Evolutionary conservation across 2,888 invertebrate species (phyloP).

Genomic region (Panopea generosa): DNA sequence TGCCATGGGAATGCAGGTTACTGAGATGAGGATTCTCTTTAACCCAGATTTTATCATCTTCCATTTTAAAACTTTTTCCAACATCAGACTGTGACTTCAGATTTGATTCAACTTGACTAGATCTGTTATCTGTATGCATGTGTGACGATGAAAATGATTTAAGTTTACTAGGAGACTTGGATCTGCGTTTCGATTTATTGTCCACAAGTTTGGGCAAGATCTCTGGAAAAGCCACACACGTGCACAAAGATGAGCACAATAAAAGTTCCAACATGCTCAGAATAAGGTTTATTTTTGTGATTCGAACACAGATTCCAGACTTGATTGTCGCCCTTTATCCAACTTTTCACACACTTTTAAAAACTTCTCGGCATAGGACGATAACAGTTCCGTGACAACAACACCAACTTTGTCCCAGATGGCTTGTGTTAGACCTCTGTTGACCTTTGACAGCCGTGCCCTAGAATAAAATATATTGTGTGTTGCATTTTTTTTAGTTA

Average conservation of each 20-base stretch:
- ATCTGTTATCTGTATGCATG: conserved; percentile 13
- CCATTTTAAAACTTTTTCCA: conserved; percentile 24
- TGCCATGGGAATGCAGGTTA: conserved; percentile 8
- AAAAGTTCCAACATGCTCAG: conserved; percentile 56
- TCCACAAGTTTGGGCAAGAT: conserved; percentile 44
- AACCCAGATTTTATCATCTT: conserved; percentile 55
- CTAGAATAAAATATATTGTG: conserved; percentile 47
- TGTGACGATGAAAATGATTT: conserved; percentile 50
- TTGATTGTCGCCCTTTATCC: conserved; percentile 7
- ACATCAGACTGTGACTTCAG: conserved; percentile 54
- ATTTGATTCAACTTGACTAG: conserved; percentile 17
- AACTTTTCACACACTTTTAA: conserved; percentile 14
- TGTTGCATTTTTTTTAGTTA: not conserved
- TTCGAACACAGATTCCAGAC: conserved; percentile 44
- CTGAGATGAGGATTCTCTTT: conserved; percentile 65
- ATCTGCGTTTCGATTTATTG: conserved; percentile 40
- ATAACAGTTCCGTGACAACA: conserved; percentile 55
- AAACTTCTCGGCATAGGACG: conserved; percentile 55
- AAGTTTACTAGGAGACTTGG: conserved; percentile 42
- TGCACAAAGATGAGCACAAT: conserved; percentile 63
- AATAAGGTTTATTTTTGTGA: conserved; percentile 58
- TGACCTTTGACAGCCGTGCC: conserved; percentile 61
- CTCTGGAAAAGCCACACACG: conserved; percentile 64
- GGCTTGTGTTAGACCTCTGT: conserved; percentile 63
- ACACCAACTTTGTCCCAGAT: conserved; percentile 71